Conservation (phyloP, 2,888 invertebrate species). For the Agonopterix alstromeriana region DNA sequence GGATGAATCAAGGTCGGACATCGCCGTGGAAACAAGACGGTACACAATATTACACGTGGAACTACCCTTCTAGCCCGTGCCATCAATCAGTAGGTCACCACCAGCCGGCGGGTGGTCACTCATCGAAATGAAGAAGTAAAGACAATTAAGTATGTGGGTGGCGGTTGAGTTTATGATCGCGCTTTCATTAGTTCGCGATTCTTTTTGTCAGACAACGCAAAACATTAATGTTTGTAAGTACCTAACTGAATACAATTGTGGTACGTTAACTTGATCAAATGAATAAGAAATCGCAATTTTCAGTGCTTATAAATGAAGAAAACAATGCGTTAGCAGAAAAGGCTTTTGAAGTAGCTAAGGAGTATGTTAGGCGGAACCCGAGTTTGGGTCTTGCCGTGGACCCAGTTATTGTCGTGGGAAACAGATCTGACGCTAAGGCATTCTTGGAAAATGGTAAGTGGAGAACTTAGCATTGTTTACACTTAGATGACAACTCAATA, state of each 20-base stretch:
- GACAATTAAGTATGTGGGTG: too few relatives aligned
- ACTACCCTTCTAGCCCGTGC: not conserved
- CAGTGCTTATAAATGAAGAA: conserved; percentile 86
- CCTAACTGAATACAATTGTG: not conserved
- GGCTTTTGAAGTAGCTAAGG: conserved; percentile 82
- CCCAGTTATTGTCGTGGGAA: conserved; percentile 79
- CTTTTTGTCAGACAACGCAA: conserved; percentile 79
- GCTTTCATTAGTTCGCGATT: not conserved
- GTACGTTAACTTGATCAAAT: too few relatives aligned
- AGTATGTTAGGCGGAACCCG: conserved; percentile 82
- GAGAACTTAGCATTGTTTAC: not conserved
- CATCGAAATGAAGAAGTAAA: conserved; percentile 12
- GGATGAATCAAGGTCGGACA: conserved; percentile 50
- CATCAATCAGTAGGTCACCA: conserved; percentile 13
- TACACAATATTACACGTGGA: conserved; percentile 37
- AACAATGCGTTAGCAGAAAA: conserved; percentile 83
- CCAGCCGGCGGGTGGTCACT: conserved; percentile 15
- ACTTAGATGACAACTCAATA: not conserved
- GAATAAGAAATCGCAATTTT: not conserved
- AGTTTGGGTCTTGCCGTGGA: conserved; percentile 80
- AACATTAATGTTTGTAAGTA: conserved; percentile 85
- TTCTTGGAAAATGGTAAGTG: conserved; percentile 82
- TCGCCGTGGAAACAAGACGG: conserved; percentile 57
- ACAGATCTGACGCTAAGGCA: conserved; percentile 83
- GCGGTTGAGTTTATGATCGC: too few relatives aligned